Evolutionary conservation across 2,888 invertebrate species (phyloP), one percentile per base, ranked within the genome.

Genomic region (Pardosa pseudoannulata): DNA sequence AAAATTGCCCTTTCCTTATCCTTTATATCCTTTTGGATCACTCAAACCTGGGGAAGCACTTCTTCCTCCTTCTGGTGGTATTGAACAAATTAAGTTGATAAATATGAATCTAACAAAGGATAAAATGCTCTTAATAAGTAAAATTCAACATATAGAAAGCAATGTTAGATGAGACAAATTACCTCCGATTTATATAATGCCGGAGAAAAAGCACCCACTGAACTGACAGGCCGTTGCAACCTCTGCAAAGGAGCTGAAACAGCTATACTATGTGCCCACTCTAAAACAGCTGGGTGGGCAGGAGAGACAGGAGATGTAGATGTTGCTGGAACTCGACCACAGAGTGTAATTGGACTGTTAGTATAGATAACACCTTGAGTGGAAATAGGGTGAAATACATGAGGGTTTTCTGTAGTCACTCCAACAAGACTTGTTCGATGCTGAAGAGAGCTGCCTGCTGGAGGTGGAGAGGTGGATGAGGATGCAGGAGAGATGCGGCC

Each of bases 271-370:
- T 88, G 82, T 19, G 88, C 83, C 88, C 88, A 88, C 32, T 88
- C 88, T 11, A 73, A 65, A 19, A 88, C 81, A 7, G 87, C 87
- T n/a, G 81, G 87, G 62, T 85, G 75, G 56, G 83, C 75, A 94
- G 88, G 92, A 29, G 86, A 87, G 3, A 87, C 80, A 9, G 86
- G 86, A 19, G 79, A 80, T 39, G 86, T 78, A 1, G 86, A 87
- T n/a, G 86, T 80, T 19, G 86, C 80, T 28, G 80, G 79, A 11
- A 80, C 71, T 65, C 80, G 62, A 7, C 86, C 73, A 29, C 86
- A 78, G 6, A 79, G 36, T n/a, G 80, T 75, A 11, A 76, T 79
- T 23, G 79, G 79, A 67, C 86, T 87, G 68, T 87, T 87, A 0
- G 86, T 87, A 19, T 85, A 85, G 16, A 85, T 85, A 1, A 79